Conservation (phyloP, 2,888 invertebrate species). For the Tachina lurida region DNA sequence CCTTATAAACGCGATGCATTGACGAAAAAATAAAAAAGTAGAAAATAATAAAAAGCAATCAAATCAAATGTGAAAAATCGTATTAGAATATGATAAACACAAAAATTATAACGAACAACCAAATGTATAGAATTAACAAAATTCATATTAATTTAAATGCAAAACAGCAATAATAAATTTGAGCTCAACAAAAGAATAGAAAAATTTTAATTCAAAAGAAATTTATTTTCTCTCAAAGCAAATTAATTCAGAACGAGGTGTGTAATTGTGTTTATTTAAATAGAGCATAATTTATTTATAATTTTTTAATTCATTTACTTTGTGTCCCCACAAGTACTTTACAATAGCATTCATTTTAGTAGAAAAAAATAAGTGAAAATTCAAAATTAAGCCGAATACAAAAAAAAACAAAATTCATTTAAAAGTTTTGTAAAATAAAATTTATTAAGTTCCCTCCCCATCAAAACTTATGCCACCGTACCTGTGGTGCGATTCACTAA, state of each 20-base stretch:
- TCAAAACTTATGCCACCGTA: no score
- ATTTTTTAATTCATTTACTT: slow-evolving; percentile 42
- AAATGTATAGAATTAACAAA: slow-evolving; percentile 34
- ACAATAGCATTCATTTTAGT: neutral
- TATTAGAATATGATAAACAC: slow-evolving; percentile 43
- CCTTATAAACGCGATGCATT: slow-evolving; percentile 34
- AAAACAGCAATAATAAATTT: slow-evolving; percentile 41
- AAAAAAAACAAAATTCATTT: neutral
- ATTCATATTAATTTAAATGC: slow-evolving; percentile 48
- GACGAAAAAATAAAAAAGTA: slow-evolving; percentile 29
- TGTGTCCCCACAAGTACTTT: neutral
- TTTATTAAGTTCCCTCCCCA: neutral
- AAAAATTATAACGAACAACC: slow-evolving; percentile 30
- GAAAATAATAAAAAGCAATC: slow-evolving; percentile 33
- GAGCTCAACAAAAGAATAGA: slow-evolving; percentile 21
- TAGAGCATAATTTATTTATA: slow-evolving; percentile 46
- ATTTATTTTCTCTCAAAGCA: slow-evolving; percentile 27
- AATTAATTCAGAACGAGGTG: slow-evolving; percentile 65
- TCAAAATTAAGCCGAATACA: neutral
- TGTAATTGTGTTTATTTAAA: slow-evolving; percentile 34
- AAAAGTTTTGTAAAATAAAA: neutral
- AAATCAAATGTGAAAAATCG: slow-evolving; percentile 54
- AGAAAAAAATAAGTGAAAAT: slow-evolving; percentile 31
- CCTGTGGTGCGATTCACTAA: no score
- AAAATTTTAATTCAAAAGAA: slow-evolving; percentile 23